Base-by-base conservation (phyloP, 2,888 invertebrate species). In the Thymelicus sylvestris region DNA sequence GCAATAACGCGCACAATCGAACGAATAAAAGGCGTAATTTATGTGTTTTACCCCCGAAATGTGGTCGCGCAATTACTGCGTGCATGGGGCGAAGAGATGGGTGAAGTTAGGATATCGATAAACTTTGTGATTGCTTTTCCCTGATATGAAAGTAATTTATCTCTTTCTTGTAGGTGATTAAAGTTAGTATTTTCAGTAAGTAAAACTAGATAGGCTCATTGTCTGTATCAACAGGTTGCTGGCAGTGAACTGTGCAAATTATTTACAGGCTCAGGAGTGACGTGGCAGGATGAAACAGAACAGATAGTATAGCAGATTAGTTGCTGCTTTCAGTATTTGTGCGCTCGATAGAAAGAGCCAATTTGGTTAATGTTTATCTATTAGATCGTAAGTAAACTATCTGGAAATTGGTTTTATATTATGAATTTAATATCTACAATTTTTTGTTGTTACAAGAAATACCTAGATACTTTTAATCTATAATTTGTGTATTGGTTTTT, bases 11-110 rank as follows among this genome's bases (percentile, higher is more conserved):
- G 74, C 80, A 82, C 85, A 86, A 90, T 90, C 85, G 88, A 86
- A 88, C 84, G 88, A 87, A 91, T 92, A 90, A 90, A 91, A 91
- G 88, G 88, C 85, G 86, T 89, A 90, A 92, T 92, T 91, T 92
- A 92, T 92, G 89, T 86, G 86, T 83, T 85, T 81, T 80, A 82
- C 85, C 87, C 89, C 88, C 87, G 79, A 88, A 90, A 84, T 86
- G 87, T 86, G 86, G 87, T 84, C 83, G 82, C 80, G 86, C 89
- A 90, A 90, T 91, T 90, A 91, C 87, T 79, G 77, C 81, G 77
- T 78, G 78, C 76, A 76, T 77, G 81, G 80, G 74, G 59, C 10
- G 19, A 41, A 55, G 72, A 66, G 57, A 67, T 61, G 70, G 70
- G 52, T 62, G 59, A 79, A 83, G 83, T 73, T 83, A 79, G 75